Evolutionary conservation across 2,113 vertebrate species (phyloP).

Genomic region (Rana temporaria): DNA sequence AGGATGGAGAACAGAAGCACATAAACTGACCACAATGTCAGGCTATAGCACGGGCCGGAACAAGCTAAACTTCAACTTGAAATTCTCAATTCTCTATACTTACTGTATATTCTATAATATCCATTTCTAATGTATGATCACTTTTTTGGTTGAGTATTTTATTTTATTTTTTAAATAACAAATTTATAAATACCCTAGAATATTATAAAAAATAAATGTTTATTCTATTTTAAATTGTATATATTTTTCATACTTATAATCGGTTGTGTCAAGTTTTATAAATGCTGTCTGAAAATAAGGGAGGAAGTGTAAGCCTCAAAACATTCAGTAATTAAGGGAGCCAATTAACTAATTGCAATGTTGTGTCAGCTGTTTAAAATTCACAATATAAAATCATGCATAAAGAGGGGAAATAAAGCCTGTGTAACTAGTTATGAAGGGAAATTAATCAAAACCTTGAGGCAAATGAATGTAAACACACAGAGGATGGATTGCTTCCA

Average conservation of each 20-base stretch:
- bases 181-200: no score
- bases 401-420: constrained; percentile 9
- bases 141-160: no score
- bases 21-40: no score
- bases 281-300: constrained; percentile 9
- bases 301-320: not conserved
- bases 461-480: constrained; percentile 34
- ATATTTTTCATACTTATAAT: constrained; percentile 20
- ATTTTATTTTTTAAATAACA: no score
- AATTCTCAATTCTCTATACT: no score
- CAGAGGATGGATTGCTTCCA: constrained; percentile 31
- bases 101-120: no score
- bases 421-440: constrained; percentile 13
- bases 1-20: no score
- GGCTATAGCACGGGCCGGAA: no score
- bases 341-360: constrained; percentile 53
- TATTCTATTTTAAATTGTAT: constrained; percentile 15
- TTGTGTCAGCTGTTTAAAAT: constrained; percentile 46
- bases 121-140: no score
- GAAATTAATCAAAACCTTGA: constrained; percentile 43
- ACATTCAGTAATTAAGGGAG: constrained; percentile 44
- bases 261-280: constrained; percentile 28
- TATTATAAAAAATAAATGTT: not conserved
- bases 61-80: no score
- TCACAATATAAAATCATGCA: constrained; percentile 41